These are phyloP conservation scores for Holothuria leucospilota DNA, from an alignment of 53 echinoderm and acorn worm species.

Conservation along the genomic window DNA sequence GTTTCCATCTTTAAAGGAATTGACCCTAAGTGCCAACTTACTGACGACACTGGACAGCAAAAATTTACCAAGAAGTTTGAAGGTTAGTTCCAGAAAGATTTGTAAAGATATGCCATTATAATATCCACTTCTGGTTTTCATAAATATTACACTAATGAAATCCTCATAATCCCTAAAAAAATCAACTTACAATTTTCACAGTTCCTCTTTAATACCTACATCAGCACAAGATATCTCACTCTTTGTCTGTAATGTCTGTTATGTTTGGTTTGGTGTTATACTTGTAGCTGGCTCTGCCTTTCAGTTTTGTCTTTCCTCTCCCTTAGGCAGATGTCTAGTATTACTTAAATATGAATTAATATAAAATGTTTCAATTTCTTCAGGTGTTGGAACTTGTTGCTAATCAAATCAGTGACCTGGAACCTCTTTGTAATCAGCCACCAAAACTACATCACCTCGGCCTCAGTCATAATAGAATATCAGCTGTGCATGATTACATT, in stretches of 20 bases:
- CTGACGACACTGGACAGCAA: slow-evolving; percentile 70
- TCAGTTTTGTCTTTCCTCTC: too few species aligned
- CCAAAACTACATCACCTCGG: slow-evolving; percentile 84
- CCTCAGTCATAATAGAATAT: slow-evolving; percentile 81
- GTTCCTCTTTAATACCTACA: too few species aligned
- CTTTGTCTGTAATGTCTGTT: too few species aligned
- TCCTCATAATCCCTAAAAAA: too few species aligned
- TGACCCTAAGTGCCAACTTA: slow-evolving; percentile 84
- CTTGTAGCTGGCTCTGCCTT: too few species aligned
- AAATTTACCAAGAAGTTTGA: slow-evolving; percentile 74
- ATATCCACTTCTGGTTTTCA: too few species aligned
- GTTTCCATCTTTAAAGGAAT: slow-evolving; percentile 77
- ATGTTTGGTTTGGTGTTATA: too few species aligned
- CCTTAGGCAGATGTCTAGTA: not conserved
- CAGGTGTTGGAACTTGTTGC: slow-evolving; percentile 93
- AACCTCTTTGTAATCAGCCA: slow-evolving; percentile 81
- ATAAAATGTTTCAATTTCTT: not conserved
- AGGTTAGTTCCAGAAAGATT: slow-evolving; percentile 50
- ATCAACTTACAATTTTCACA: too few species aligned
- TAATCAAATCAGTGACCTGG: slow-evolving; percentile 91
- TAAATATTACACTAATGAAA: too few species aligned
- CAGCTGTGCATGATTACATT: slow-evolving; percentile 86
- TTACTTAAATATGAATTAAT: not conserved
- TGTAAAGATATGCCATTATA: too few species aligned
- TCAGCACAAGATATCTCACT: too few species aligned